Evolutionary conservation across 2,113 vertebrate species (phyloP).

Genomic region (Thamnophis sirtalis): DNA sequence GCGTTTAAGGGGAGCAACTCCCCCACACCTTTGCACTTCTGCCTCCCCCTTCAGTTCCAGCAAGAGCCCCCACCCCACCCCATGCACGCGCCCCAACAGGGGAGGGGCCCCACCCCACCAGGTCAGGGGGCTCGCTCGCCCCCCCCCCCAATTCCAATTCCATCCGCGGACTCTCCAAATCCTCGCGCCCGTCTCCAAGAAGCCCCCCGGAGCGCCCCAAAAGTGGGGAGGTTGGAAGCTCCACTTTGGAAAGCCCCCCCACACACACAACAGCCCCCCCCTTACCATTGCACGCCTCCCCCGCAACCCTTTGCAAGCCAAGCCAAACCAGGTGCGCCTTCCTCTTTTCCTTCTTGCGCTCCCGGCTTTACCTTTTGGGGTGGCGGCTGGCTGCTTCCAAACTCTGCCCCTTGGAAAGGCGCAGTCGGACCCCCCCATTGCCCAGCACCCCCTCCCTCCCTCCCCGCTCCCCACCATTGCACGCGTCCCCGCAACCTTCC

Average conservation of each 20-base stretch:
- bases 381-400: too few relatives aligned
- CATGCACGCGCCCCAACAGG: neutral
- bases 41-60: rapidly evolving
- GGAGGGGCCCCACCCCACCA: neutral
- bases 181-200: neutral
- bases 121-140: too few relatives aligned
- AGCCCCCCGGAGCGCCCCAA: neutral
- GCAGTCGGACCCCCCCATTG: neutral
- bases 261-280: too few relatives aligned
- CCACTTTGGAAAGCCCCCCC: neutral
- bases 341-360: too few relatives aligned
- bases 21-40: neutral
- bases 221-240: neutral
- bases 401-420: too few relatives aligned
- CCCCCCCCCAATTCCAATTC: too few relatives aligned
- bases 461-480: neutral
- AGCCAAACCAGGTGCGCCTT: too few relatives aligned
- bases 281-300: too few relatives aligned
- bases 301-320: too few relatives aligned
- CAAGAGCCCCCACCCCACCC: neutral
- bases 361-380: too few relatives aligned
- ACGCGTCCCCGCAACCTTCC: neutral
- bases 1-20: neutral
- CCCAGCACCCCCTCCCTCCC: too few relatives aligned
- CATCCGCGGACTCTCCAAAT: neutral